Evolutionary conservation across 53 echinoderm and acorn worm species (phyloP), one percentile per base, ranked within the genome.

Genomic region (Stichopus horrens): DNA sequence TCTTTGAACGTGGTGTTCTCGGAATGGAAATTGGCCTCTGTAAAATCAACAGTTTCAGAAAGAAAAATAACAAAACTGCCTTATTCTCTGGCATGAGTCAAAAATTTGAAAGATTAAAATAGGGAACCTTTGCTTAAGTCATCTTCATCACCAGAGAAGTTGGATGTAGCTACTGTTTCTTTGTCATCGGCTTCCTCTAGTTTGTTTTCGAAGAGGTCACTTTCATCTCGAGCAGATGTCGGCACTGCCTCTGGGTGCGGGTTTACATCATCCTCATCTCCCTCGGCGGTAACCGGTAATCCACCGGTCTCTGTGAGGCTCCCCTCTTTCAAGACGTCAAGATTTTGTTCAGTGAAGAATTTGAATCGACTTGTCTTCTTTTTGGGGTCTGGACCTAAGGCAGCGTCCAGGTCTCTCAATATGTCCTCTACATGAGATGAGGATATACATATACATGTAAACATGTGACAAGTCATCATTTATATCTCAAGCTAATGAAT

Each of bases 301-400:
- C 16, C 14, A 5, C 52, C 56, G 10, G 53, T 53, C 53, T 4
- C 52, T 53, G 51, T 7, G n/a, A 19, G 52, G 19, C 16, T 53
- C 55, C 53, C 19, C 9, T 79, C 9, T 14, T 79, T 7, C 9
- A 79, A 55, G 9, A 79, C 18, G 52, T 79, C 79, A 7, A 79
- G 79, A 53, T 79, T 79, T 79, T 79, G 79, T 52, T 79, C 52
- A 18, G 53, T 79, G 79, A 79, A 79, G 55, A 54, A 53, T 9
- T 18, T 53, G 5, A 79, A 79, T 7, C 79, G 51, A 79, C 54
- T 79, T 6, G 4, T 18, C 55, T 52, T 79, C 79, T 13, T 79
- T 37, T 37, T 0, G 10, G 63, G 63, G 4, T 18, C 52, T 2
- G 54, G 16, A 79, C 55, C 51, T 52, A 79, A 52, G 5, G 79